Percentiles rank a stretch among this genome's conserved stretches.
Conservation (phyloP, 2,797 vertebrate genomes). For the Rhinichthys osculus region DNA sequence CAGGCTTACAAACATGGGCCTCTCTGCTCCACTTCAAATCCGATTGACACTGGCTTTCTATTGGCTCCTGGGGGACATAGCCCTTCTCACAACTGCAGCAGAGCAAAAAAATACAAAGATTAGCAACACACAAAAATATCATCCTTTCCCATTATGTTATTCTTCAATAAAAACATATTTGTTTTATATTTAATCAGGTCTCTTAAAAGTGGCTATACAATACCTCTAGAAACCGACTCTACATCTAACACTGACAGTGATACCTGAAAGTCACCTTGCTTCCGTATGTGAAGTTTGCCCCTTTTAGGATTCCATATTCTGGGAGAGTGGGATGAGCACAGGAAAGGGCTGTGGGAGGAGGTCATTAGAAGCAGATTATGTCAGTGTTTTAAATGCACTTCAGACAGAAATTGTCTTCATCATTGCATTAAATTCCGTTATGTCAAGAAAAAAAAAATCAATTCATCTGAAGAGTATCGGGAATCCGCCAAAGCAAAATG, state of each 20-base stretch:
- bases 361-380: not conserved
- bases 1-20: constrained; percentile 85
- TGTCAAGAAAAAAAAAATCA: not conserved
- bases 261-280: constrained; percentile 96
- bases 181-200: not conserved
- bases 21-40: constrained; percentile 85
- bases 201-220: constrained; percentile 31
- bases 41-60: constrained; percentile 87
- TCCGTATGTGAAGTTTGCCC: constrained; percentile 89
- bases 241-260: constrained; percentile 68
- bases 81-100: constrained; percentile 86
- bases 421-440: not conserved
- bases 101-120: not conserved
- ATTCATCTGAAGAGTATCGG: not conserved
- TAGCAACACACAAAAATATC: constrained; percentile 18
- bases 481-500: not conserved
- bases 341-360: constrained; percentile 81
- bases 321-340: constrained; percentile 84
- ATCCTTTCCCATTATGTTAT: not conserved
- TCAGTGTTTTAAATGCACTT: not conserved
- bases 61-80: constrained; percentile 82
- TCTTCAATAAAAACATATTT: not conserved
- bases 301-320: constrained; percentile 84
- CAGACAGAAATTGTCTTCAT: not conserved
- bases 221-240: constrained; percentile 32